Percentiles rank a stretch among this genome's conserved stretches.
Evolutionary conservation across 2,888 invertebrate species (phyloP).

Genomic region (Mamestra brassicae): DNA sequence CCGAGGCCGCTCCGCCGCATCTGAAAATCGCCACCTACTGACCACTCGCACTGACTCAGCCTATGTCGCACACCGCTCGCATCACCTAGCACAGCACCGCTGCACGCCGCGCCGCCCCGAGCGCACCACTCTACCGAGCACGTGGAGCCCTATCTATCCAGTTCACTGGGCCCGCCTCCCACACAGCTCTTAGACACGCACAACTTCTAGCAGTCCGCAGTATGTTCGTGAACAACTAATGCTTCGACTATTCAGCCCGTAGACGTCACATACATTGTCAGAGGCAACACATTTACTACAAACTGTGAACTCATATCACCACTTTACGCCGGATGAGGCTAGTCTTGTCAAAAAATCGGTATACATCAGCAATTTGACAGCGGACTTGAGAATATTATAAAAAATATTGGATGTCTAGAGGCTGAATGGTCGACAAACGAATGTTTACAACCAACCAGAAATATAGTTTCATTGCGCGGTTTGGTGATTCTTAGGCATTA

Average conservation of each 20-base stretch:
- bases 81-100: slow-evolving; percentile 29
- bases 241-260: background rate
- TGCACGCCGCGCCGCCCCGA: background rate
- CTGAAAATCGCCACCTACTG: slow-evolving; percentile 73
- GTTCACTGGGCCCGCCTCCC: background rate
- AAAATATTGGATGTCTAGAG: no score
- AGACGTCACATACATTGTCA: background rate
- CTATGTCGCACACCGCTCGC: slow-evolving; percentile 24
- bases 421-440: background rate
- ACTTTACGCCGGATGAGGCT: background rate
- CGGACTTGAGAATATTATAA: no score
- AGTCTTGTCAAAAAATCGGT: background rate
- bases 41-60: slow-evolving; percentile 59
- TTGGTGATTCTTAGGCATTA: background rate
- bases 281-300: background rate
- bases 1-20: slow-evolving; percentile 64
- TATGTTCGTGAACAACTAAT: background rate
- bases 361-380: no score
- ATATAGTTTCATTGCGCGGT: slow-evolving; percentile 22
- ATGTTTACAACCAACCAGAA: background rate
- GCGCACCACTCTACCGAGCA: no score
- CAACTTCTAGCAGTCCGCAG: background rate
- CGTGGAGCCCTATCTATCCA: background rate
- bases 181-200: background rate
- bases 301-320: background rate